Evolutionary conservation across 2,113 vertebrate species (phyloP), one percentile per base, ranked within the genome.

Genomic region (Sinocyclocheilus maitianheensis): DNA sequence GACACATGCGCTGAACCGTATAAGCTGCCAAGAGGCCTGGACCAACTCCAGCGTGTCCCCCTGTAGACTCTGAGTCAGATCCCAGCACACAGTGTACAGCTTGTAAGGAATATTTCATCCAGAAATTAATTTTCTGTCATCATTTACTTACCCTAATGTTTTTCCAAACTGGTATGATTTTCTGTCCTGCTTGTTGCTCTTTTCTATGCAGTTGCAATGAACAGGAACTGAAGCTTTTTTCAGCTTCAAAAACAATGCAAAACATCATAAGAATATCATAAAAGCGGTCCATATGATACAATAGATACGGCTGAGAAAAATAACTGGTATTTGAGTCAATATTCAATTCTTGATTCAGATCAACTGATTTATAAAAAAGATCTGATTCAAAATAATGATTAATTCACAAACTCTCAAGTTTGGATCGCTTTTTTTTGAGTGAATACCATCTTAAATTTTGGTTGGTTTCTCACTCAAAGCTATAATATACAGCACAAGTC

Each of bases 21-120:
- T 40, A 60, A 72, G 51, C 26, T 30, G 63, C 46, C 75, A 75
- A 71, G 51, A 71, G 30, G 24, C 65, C 18, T 79, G 76, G 51
- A 46, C 26, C 81, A 83, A 10, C 26, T 63, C 51, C 67, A 85
- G 11, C 3, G 24, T 60, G 30, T 26, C 77, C 58, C 14, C 43
- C 30, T 34, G 30, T 34, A 34, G 30, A 34, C 30, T n/a, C 58
- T 78, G 40, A 85, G n/a, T 85, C 76, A 85, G 18, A 69, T 72
- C 48, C 43, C 60, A 48, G 40, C 22, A 43, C 34, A 34, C 65
- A 37, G 30, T 37, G 65, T 37, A 34, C 65, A 69, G 14, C 30
- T 34, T 37, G 26, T 9, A 37, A 69, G 14, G 6, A 69, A 18
- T 69, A 72, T 74, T 43, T 22, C 10, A 22, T 22, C 34, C 37